phyloP scores from a whole-genome alignment of 2,113 vertebrate genomes.

The Planiliza haematocheilus region DNA sequence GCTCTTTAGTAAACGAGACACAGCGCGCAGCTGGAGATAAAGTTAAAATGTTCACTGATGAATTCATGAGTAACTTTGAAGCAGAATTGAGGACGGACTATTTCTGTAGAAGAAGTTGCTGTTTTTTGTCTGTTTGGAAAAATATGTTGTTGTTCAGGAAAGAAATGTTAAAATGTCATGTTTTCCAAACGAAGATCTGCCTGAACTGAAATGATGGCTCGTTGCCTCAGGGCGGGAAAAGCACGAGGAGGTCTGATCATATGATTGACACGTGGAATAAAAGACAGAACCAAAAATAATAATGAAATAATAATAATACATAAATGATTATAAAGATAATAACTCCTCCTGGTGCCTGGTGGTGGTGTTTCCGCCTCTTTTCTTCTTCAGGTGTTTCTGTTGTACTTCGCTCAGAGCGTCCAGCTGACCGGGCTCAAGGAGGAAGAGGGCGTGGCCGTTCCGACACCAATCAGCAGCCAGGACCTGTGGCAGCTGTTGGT shows the following conservation, averaged over 20 bases:
- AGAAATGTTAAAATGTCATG: not conserved
- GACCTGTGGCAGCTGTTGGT: conserved; percentile 91
- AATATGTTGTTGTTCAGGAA: accelerated
- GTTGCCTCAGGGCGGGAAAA: not conserved
- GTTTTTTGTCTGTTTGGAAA: accelerated
- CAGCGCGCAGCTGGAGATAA: not conserved
- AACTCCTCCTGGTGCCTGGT: no score
- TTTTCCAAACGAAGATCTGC: not conserved
- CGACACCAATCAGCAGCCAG: conserved; percentile 81
- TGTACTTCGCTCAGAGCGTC: conserved; percentile 94
- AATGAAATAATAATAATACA: no score
- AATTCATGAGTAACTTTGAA: accelerated
- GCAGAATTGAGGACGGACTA: not conserved
- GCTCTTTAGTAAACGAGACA: no score
- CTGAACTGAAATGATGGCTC: not conserved
- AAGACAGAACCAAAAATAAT: no score
- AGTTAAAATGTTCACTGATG: not conserved
- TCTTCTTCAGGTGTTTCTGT: conserved; percentile 80
- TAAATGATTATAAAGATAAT: no score
- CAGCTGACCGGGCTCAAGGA: conserved; percentile 89
- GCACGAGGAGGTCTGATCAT: not conserved
- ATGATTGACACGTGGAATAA: no score
- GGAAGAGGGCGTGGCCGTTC: conserved; percentile 86
- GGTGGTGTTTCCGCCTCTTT: not conserved
- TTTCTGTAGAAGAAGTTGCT: no score